Percentiles rank a stretch among this genome's conserved stretches.
phyloP scores from a whole-genome alignment of 1,140 invertebrate species.

The Drosophila fuyamai region DNA sequence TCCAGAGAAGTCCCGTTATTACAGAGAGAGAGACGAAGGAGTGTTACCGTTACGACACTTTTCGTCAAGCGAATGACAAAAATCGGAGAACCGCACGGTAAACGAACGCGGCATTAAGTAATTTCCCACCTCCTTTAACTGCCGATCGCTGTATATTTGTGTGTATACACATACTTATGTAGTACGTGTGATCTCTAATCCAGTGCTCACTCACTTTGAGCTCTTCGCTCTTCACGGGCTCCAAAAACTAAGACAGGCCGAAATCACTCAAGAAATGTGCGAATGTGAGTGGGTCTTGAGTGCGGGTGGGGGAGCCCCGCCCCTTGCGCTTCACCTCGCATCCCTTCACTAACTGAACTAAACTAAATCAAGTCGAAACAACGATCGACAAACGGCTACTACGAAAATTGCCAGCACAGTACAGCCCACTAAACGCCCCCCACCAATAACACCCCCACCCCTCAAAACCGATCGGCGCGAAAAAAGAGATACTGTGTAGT shows the following conservation, averaged over 20 bases:
- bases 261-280: slow-evolving; percentile 59
- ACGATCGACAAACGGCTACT: slow-evolving; percentile 75
- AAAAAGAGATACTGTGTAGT: slow-evolving; percentile 31
- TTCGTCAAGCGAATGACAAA: slow-evolving; percentile 54
- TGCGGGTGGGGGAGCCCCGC: slow-evolving; percentile 5
- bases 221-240: slow-evolving; percentile 14
- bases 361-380: slow-evolving; percentile 51
- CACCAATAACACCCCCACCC: slow-evolving; percentile 8
- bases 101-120: slow-evolving; percentile 32
- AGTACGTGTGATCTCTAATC: slow-evolving; percentile 44
- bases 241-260: slow-evolving; percentile 36
- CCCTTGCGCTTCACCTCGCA: slow-evolving; percentile 17
- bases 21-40: slow-evolving; percentile 1
- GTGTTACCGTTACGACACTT: slow-evolving; percentile 41
- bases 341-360: slow-evolving; percentile 35
- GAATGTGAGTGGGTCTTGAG: slow-evolving; percentile 34
- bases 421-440: slow-evolving; percentile 32
- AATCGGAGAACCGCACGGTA: slow-evolving; percentile 21
- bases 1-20: not conserved
- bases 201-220: slow-evolving; percentile 60
- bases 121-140: slow-evolving; percentile 56
- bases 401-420: slow-evolving; percentile 52
- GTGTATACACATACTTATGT: slow-evolving; percentile 19
- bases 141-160: slow-evolving; percentile 3
- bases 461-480: slow-evolving; percentile 20